Evolutionary conservation across 1,140 invertebrate species (phyloP), one percentile per base, ranked within the genome.

Genomic region (Lasaia peninsularis): DNA sequence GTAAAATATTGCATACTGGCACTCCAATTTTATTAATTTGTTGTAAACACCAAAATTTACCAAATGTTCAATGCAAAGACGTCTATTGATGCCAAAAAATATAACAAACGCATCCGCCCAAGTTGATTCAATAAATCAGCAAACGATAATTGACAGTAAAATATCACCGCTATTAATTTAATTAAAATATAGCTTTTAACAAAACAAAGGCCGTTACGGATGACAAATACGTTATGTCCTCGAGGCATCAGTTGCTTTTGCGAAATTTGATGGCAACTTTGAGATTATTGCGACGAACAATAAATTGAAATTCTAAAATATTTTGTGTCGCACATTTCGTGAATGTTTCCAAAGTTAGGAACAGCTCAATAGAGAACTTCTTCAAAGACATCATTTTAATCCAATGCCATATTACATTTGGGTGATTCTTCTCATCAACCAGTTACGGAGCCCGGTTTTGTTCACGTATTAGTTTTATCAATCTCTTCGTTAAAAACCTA

Each of bases 151-250:
- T 57, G 77, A 72, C 77, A 71, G 70, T 82, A 72, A 82, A 82
- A 82, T 82, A 82, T 78, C 64, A 69, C 63, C 63, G 62, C 73
- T 75, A 78, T 82, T 82, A 76, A 77, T 82, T 73, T 72, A 75
- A 79, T 82, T 63, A 62, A 69, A 78, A 78, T 79, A 78, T 81
- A 74, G 74, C 66, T 44, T 68, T 66, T 65, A 68, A 61, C 65
- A 68, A 75, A 80, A 82, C 75, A 78, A 76, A 75, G 66, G 65
- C 65, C 58, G 56, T 53, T 73, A 69, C 58, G 63, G 62, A 75
- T 80, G 77, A 82, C 73, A 78, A 80, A 82, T 79, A 73, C 71
- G 71, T 72, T 69, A 66, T 64, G 67, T 70, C 71, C 71, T 70
- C 50, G 50, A 67, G 73, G 71, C 77, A 73, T 80, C 72, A 76